Evolutionary conservation across 2,888 invertebrate genomes (phyloP).

Genomic region (Malacosoma neustria): DNA sequence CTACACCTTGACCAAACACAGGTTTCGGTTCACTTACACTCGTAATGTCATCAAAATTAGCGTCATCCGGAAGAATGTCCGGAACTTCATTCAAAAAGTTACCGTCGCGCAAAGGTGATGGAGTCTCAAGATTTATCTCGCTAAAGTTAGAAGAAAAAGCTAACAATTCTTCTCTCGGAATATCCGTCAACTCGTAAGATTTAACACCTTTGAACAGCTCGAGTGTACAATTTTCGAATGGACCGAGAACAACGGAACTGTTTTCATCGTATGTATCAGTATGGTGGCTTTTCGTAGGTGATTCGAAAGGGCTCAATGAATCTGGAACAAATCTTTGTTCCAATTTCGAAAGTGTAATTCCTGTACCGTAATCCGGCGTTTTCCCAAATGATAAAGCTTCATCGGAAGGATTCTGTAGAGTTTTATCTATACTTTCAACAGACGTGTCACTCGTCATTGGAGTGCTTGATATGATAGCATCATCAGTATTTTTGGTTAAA

Average conservation of each 20-base stretch:
- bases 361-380: slow-evolving; percentile 31
- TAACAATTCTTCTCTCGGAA: slow-evolving; percentile 62
- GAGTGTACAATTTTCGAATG: slow-evolving; percentile 71
- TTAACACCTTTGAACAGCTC: slow-evolving; percentile 68
- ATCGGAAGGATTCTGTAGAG: slow-evolving; percentile 26
- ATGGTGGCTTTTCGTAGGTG: slow-evolving; percentile 59
- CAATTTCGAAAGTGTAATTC: slow-evolving; percentile 31
- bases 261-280: slow-evolving; percentile 65
- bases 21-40: slow-evolving; percentile 37
- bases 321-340: slow-evolving; percentile 48
- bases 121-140: slow-evolving; percentile 63
- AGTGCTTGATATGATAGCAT: slow-evolving; percentile 42
- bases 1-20: neutral
- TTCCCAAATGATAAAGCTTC: slow-evolving; percentile 26
- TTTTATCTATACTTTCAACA: slow-evolving; percentile 22
- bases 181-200: slow-evolving; percentile 49
- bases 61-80: slow-evolving; percentile 46
- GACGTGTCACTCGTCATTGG: slow-evolving; percentile 48
- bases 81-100: slow-evolving; percentile 67
- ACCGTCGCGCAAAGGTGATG: slow-evolving; percentile 57
- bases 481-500: slow-evolving; percentile 22
- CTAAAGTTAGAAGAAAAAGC: slow-evolving; percentile 73
- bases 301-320: slow-evolving; percentile 54
- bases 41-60: slow-evolving; percentile 43
- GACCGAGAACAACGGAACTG: slow-evolving; percentile 73